Evolutionary conservation across 2,888 invertebrate genomes (phyloP).

Genomic region (Cheilosia grossa): DNA sequence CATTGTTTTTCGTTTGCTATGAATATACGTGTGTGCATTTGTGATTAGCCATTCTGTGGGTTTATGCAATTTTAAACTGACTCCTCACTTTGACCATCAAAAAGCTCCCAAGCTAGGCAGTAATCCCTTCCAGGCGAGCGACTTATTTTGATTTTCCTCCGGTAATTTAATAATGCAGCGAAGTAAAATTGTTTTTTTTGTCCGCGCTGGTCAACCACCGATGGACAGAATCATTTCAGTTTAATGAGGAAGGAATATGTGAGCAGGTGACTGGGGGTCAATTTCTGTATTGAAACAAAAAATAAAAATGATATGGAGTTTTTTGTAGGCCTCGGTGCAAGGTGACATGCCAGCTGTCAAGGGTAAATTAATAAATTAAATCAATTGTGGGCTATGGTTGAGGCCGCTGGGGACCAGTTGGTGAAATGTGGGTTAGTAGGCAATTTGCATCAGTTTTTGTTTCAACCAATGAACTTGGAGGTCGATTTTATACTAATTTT

Average conservation of each 20-base stretch:
- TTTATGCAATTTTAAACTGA: slow-evolving; percentile 64
- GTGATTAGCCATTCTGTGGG: slow-evolving; percentile 4
- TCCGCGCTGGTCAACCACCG: slow-evolving; percentile 30
- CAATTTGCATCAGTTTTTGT: too few species aligned
- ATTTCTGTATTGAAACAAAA: slow-evolving; percentile 13
- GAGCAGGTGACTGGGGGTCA: neutral
- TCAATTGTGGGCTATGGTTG: too few species aligned
- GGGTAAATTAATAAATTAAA: too few species aligned
- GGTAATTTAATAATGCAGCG: slow-evolving; percentile 71
- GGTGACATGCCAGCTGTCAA: too few species aligned
- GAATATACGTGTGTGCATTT: neutral
- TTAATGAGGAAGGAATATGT: slow-evolving; percentile 49
- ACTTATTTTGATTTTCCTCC: slow-evolving; percentile 49
- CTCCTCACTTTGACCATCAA: slow-evolving; percentile 71
- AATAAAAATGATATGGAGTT: neutral
- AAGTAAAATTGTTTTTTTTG: slow-evolving; percentile 54
- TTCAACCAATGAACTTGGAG: too few species aligned
- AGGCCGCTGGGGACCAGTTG: too few species aligned
- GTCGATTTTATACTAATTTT: too few species aligned
- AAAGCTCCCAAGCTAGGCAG: slow-evolving; percentile 60
- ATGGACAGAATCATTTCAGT: slow-evolving; percentile 65
- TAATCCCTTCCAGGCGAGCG: slow-evolving; percentile 67
- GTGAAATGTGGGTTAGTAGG: too few species aligned
- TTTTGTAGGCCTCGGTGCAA: too few species aligned
- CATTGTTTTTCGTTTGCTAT: slow-evolving; percentile 15